These are phyloP conservation scores for Hemicrepidius hirtus DNA, from an alignment of 2,888 invertebrate species.

Conservation along the genomic window DNA sequence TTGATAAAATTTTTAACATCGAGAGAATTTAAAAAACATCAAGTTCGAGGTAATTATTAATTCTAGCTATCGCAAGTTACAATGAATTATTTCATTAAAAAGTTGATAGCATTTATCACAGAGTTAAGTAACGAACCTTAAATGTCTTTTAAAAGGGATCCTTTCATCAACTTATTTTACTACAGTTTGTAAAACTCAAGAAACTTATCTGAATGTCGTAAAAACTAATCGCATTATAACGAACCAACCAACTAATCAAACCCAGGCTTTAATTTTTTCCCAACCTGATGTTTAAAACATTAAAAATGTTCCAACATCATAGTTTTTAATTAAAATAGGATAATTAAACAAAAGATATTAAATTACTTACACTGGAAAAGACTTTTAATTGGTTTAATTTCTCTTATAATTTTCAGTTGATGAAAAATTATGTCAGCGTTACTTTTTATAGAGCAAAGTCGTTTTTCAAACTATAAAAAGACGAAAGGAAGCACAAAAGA, in stretches of 20 bases:
- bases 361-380: too few species aligned
- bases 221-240: conserved; percentile 16
- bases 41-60: conserved; percentile 48
- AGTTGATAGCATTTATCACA: conserved; percentile 10
- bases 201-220: conserved; percentile 16
- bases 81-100: conserved; percentile 48
- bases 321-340: too few species aligned
- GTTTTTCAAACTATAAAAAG: conserved; percentile 34
- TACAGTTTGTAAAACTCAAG: conserved; percentile 12
- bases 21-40: conserved; percentile 52
- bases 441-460: conserved; percentile 1
- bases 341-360: too few species aligned
- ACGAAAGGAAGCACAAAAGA: conserved; percentile 29
- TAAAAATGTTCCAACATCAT: not conserved
- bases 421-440: not conserved
- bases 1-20: conserved; percentile 51
- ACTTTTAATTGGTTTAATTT: too few species aligned
- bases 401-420: not conserved
- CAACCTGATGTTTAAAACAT: not conserved
- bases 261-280: conserved; percentile 2
- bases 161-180: conserved; percentile 10
- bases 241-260: conserved; percentile 1
- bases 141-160: conserved; percentile 6
- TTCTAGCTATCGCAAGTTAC: conserved; percentile 48
- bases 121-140: conserved; percentile 7